Conservation (phyloP, 2,113 vertebrate genomes). For the Amazona guildingii region DNA sequence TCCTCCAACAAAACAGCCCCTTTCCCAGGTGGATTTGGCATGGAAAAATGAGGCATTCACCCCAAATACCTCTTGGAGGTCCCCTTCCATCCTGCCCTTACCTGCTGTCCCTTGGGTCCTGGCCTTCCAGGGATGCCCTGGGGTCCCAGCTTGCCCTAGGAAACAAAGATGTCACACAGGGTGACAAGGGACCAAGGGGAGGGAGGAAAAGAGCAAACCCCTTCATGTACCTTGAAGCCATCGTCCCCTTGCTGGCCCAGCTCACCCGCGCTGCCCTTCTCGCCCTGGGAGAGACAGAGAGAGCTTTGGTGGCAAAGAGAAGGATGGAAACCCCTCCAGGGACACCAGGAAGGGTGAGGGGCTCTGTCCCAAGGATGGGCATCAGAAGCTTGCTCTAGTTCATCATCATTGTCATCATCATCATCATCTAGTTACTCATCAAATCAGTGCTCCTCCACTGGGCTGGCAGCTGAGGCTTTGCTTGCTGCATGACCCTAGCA, state of each 20-base stretch:
- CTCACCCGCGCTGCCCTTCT: slow-evolving; percentile 79
- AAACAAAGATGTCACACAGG: neutral
- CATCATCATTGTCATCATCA: neutral
- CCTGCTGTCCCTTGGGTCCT: slow-evolving; percentile 83
- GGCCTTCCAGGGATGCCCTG: slow-evolving; percentile 69
- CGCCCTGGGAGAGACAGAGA: slow-evolving; percentile 73
- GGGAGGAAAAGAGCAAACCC: neutral
- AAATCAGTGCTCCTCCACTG: accelerated
- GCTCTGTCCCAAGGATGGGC: neutral
- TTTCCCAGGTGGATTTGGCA: neutral
- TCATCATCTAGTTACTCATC: neutral
- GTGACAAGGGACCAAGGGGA: neutral
- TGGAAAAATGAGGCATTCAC: neutral
- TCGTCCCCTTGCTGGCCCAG: slow-evolving; percentile 76
- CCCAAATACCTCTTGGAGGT: accelerated
- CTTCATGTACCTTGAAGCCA: slow-evolving; percentile 76
- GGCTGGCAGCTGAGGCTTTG: neutral
- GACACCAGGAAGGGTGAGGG: neutral
- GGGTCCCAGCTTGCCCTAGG: slow-evolving; percentile 79
- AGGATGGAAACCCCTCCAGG: neutral
- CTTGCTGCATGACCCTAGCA: neutral
- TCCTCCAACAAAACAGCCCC: neutral
- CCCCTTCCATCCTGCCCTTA: slow-evolving; percentile 16
- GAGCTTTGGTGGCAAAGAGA: neutral
- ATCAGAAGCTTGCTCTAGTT: neutral